Evolutionary conservation across 92 coral and sea anemone species (phyloP).

Genomic region (Epizoanthus illoricatus): DNA sequence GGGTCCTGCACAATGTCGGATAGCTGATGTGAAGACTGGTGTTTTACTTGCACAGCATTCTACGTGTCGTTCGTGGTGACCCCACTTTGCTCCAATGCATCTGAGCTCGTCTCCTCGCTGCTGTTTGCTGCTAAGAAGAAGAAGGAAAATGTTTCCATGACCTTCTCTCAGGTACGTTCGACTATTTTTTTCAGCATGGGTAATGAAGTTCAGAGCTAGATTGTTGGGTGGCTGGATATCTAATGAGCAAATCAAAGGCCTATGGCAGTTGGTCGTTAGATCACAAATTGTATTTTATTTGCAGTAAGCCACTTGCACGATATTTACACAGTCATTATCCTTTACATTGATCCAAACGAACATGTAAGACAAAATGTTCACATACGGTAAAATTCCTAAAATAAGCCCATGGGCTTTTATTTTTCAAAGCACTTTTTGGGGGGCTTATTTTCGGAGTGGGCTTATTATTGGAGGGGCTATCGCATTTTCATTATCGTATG

Average conservation of each 20-base stretch:
- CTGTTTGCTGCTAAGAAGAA: constrained; percentile 95
- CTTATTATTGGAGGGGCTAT: no score
- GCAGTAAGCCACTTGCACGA: not conserved
- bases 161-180: constrained; percentile 86
- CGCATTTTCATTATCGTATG: no score
- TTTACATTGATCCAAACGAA: no score
- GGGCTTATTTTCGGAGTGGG: no score
- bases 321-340: no score
- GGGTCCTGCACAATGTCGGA: not conserved
- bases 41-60: constrained; percentile 66
- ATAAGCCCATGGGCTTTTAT: no score
- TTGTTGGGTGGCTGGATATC: not conserved
- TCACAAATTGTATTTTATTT: not conserved
- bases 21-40: not conserved
- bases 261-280: no score
- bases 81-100: constrained; percentile 96
- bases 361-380: no score
- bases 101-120: constrained; percentile 96
- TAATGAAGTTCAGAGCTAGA: not conserved
- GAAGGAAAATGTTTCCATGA: constrained; percentile 98
- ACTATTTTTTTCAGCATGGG: not conserved
- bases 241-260: not conserved
- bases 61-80: constrained; percentile 98
- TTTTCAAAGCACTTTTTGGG: no score
- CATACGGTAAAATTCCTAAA: no score